phyloP scores from a whole-genome alignment of 1,140 invertebrate genomes.

The Heterodera schachtii region DNA sequence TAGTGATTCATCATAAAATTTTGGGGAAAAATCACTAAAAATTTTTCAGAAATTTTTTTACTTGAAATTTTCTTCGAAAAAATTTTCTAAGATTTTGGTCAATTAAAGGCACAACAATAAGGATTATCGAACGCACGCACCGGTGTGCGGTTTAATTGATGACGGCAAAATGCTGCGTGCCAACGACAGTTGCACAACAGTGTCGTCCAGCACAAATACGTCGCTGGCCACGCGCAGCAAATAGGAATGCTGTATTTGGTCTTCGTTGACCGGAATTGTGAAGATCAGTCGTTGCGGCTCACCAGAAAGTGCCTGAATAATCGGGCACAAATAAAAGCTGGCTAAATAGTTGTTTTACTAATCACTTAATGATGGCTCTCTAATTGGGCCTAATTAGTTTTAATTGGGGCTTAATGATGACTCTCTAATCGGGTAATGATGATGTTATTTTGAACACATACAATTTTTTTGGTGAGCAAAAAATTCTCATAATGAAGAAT shows the following conservation, averaged over 20 bases:
- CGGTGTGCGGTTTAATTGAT: constrained; percentile 87
- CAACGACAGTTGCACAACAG: constrained; percentile 78
- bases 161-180: constrained; percentile 87
- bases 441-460: constrained; percentile 65
- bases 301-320: constrained; percentile 71
- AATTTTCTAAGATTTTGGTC: too few relatives aligned
- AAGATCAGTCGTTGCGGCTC: constrained; percentile 85
- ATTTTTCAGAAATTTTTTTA: too few relatives aligned
- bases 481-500: constrained; percentile 97
- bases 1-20: too few relatives aligned
- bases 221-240: constrained; percentile 84
- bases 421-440: too few relatives aligned
- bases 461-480: constrained; percentile 82
- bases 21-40: too few relatives aligned
- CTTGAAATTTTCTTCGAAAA: too few relatives aligned
- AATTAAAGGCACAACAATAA: constrained; percentile 17
- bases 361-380: too few relatives aligned
- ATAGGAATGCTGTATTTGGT: constrained; percentile 83
- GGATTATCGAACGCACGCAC: constrained; percentile 66
- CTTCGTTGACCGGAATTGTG: constrained; percentile 90
- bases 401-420: constrained; percentile 3
- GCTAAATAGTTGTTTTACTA: too few relatives aligned
- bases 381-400: constrained; percentile 8
- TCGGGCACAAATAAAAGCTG: constrained; percentile 40
- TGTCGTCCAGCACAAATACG: constrained; percentile 83